Evolutionary conservation across 2,888 invertebrate genomes (phyloP), one percentile per base, ranked within the genome.

Genomic region (Caenorhabditis afra): DNA sequence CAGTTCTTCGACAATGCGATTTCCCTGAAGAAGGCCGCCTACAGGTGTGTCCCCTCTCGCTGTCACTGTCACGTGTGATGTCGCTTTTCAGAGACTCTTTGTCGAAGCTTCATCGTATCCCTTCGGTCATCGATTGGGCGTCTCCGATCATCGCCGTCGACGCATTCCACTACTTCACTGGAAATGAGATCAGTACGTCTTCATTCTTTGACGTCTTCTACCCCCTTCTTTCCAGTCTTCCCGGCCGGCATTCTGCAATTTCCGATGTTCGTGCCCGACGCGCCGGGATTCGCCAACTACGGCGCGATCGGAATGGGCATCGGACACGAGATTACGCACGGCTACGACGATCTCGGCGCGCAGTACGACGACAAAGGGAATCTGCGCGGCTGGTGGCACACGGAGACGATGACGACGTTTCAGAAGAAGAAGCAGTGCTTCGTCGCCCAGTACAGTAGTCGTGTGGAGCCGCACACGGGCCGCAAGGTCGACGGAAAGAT

Each of bases 251-350:
- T 88, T 18, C 79, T 88, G 4, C 86, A 87, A 66, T 87, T 83
- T 50, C 88, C 88, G 35, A 81, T 88, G 82, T 87, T 87, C 59
- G 86, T 84, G 1, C 71, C 81, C 1, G 77, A 81, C 22, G 87
- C 86, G 3, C 89, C 89, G 0, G 39, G 79, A 0, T 87, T 81
- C 58, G 83, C 87, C 53, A 86, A 87, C 53, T 88, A 87, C 62
- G 88, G 86, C 8, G 80, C 86, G 1, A 85, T 89, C 22, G 89
- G 89, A 47, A 86, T 86, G 83, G 87, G 85, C 18, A 87, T 89
- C 39, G 87, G 82, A 0, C 88, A 89, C 58, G 89, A 89, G 57
- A 83, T 89, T 20, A 89, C 87, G 11, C 89, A 89, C 66, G 88
- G 87, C 14, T 88, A 85, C 53, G 89, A 89, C 71, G 87, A 88